Base-by-base conservation (phyloP, 2,888 invertebrate genomes). In the Danaus chrysippus region DNA sequence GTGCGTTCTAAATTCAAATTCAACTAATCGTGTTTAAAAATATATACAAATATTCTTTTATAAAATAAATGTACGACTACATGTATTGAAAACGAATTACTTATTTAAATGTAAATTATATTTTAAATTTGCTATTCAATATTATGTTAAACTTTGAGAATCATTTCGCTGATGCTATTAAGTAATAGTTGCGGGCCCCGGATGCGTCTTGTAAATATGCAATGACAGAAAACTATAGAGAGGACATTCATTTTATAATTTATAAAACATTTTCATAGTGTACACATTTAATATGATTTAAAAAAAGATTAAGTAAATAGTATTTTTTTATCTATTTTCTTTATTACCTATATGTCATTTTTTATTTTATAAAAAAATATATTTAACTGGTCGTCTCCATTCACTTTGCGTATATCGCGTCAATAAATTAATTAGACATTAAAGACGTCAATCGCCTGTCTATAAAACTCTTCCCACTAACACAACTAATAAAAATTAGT, bases 381-480 rank as follows among this genome's bases (percentile, higher is more conserved):
- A 13, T 9, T 44, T 15, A 54, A 54, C 52, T 44, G 56, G 42
- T 13, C 41, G 61, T 65, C 86, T 89, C 87, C 67, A 84, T 63
- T 23, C 59, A 67, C 79, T 84, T 86, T 84, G 85, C 85, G 72
- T 83, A 78, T 73, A 78, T 83, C 86, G 85, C 87, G 86, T 85
- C 82, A 87, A 87, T 86, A 88, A 88, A 86, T 87, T 86, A 87
- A 88, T 88, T 85, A 86, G 77, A 82, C 74, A 73, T 74, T 87
- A 87, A 82, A 89, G 87, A 84, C 88, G 87, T 84, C 85, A 87
- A 86, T 90, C 83, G 86, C 84, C 76, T 84, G 84, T 78, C 77
- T 71, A 82, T 83, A 76, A 77, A 79, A 76, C 74, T 63, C 74
- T 65, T 64, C 53, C 58, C 63, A 59, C 62, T 66, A 64, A 55